phyloP scores from a whole-genome alignment of 2,888 invertebrate genomes.

The Apantesis nais region DNA sequence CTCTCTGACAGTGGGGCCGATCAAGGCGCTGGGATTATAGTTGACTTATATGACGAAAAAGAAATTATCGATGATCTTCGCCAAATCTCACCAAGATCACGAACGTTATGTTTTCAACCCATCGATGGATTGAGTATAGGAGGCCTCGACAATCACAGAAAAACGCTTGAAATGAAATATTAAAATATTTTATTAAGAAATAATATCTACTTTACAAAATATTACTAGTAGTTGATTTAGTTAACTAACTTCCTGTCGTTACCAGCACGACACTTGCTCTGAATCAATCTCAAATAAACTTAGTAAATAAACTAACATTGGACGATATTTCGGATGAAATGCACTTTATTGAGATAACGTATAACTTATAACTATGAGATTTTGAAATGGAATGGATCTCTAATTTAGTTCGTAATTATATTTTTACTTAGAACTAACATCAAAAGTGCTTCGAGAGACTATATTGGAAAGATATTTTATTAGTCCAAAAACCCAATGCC shows the following conservation, averaged over 20 bases:
- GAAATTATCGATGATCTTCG: too few species aligned
- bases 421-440: neutral
- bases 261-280: constrained; percentile 57
- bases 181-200: constrained; percentile 27
- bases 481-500: neutral
- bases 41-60: too few species aligned
- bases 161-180: constrained; percentile 18
- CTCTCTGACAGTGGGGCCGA: too few species aligned
- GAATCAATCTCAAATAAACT: constrained; percentile 18
- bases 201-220: constrained; percentile 23
- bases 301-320: constrained; percentile 28
- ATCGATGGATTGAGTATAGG: neutral
- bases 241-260: constrained; percentile 45
- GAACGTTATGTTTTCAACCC: neutral
- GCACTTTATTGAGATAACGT: constrained; percentile 19
- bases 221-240: constrained; percentile 30
- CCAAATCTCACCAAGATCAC: neutral
- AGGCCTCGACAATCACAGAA: neutral
- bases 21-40: neutral
- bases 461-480: neutral
- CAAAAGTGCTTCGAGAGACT: neutral
- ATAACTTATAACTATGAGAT: constrained; percentile 12
- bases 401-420: neutral
- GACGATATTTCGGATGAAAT: constrained; percentile 38
- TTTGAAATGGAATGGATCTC: constrained; percentile 9